Conservation (phyloP, 2,797 vertebrate species). For the Oryzias dopingdopingensis region DNA sequence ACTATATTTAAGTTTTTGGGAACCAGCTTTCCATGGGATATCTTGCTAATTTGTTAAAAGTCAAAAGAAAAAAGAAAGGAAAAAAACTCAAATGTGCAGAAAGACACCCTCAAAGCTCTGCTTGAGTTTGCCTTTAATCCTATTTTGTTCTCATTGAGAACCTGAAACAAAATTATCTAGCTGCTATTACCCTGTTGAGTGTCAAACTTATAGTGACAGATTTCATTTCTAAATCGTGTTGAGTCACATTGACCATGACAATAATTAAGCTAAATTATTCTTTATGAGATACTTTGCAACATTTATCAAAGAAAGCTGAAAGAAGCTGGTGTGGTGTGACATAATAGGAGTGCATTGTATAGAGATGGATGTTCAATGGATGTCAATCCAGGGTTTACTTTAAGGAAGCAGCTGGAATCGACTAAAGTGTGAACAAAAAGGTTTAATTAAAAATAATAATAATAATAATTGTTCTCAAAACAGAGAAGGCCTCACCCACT, state of each 20-base stretch:
- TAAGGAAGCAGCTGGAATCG: slow-evolving; percentile 41
- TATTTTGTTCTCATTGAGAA: no score
- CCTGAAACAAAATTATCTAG: slow-evolving; percentile 6
- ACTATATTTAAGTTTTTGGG: slow-evolving; percentile 49
- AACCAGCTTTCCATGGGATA: slow-evolving; percentile 49
- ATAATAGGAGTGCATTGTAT: slow-evolving; percentile 35
- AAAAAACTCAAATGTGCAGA: slow-evolving; percentile 8
- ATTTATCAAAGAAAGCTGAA: slow-evolving; percentile 46
- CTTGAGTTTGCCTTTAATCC: slow-evolving; percentile 33
- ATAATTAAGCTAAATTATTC: slow-evolving; percentile 56
- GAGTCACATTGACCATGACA: slow-evolving; percentile 40
- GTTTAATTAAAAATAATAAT: slow-evolving; percentile 41
- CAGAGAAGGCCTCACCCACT: slow-evolving; percentile 18
- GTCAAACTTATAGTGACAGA: slow-evolving; percentile 36
- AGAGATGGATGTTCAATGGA: slow-evolving; percentile 28
- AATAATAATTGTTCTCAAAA: slow-evolving; percentile 4
- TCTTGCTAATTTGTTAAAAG: slow-evolving; percentile 27
- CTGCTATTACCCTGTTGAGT: slow-evolving; percentile 22
- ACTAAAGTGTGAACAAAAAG: slow-evolving; percentile 62
- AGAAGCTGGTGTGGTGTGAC: slow-evolving; percentile 32
- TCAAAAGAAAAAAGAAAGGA: slow-evolving; percentile 22
- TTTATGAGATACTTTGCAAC: slow-evolving; percentile 37
- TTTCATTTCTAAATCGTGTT: slow-evolving; percentile 46
- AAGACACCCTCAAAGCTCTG: slow-evolving; percentile 22
- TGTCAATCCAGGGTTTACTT: slow-evolving; percentile 25